These are phyloP conservation scores for Patella caerulea DNA, from an alignment of 2,888 invertebrate species.

Conservation along the genomic window DNA sequence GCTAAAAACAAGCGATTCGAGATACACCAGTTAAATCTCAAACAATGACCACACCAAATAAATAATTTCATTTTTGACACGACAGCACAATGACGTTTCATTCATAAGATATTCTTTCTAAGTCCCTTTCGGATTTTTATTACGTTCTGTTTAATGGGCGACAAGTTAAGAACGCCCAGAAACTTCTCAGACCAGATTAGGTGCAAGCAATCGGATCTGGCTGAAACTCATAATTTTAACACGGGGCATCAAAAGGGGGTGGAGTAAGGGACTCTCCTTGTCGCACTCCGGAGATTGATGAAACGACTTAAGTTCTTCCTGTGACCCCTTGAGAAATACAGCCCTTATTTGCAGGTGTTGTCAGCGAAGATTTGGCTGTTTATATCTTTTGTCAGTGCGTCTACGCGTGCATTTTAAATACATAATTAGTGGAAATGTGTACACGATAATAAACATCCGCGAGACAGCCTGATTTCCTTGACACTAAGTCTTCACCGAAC, in stretches of 20 bases:
- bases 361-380: not conserved
- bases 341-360: not conserved
- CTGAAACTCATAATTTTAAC: constrained; percentile 6
- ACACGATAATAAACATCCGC: not conserved
- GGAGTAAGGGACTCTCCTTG: not conserved
- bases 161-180: not conserved
- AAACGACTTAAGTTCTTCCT: not conserved
- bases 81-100: not conserved
- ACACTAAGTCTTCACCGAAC: not conserved
- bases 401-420: not conserved
- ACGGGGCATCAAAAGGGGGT: not conserved
- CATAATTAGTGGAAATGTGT: not conserved
- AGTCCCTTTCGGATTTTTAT: constrained; percentile 2
- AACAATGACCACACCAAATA: not conserved
- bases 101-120: not conserved
- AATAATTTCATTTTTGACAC: constrained; percentile 13
- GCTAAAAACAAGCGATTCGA: not conserved
- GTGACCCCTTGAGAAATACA: not conserved
- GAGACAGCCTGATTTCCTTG: not conserved
- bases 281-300: not conserved
- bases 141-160: not conserved
- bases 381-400: not conserved
- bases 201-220: not conserved
- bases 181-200: not conserved
- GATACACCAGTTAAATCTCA: not conserved